Conservation (phyloP, 2,113 vertebrate genomes). For the Origma solitaria region DNA sequence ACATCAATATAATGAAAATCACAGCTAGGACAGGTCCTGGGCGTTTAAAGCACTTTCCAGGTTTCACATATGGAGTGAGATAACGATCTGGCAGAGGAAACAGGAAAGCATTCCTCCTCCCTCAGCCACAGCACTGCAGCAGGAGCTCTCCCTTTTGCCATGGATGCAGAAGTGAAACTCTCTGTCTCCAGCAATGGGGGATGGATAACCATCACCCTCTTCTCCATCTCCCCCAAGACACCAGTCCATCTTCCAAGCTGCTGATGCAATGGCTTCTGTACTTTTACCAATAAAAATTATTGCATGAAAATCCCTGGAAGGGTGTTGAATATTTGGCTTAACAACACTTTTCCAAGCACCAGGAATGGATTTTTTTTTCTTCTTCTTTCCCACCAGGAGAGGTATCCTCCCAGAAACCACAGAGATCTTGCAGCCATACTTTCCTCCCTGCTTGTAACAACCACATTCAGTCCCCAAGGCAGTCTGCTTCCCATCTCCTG, state of each 20-base stretch:
- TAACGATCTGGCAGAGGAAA: slow-evolving; percentile 14
- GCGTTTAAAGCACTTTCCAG: slow-evolving; percentile 13
- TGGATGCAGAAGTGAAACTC: background rate
- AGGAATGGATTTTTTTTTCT: background rate
- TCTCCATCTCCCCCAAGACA: background rate
- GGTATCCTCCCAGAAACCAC: background rate
- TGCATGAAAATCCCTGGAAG: background rate
- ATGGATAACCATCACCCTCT: background rate
- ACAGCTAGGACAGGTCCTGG: background rate
- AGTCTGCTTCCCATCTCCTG: background rate
- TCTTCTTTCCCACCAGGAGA: background rate
- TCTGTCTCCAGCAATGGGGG: accelerated
- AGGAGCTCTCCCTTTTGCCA: background rate
- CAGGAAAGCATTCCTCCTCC: slow-evolving; percentile 7
- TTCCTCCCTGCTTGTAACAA: background rate
- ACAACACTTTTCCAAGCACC: background rate
- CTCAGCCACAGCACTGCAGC: background rate
- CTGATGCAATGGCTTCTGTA: background rate
- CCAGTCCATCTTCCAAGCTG: background rate
- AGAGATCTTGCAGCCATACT: background rate
- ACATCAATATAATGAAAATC: background rate
- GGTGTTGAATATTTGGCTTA: background rate
- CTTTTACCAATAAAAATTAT: background rate
- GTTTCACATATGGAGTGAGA: background rate
- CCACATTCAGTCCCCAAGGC: background rate